phyloP scores from a whole-genome alignment of 2,797 vertebrate genomes.

The Gambusia yucatana region DNA sequence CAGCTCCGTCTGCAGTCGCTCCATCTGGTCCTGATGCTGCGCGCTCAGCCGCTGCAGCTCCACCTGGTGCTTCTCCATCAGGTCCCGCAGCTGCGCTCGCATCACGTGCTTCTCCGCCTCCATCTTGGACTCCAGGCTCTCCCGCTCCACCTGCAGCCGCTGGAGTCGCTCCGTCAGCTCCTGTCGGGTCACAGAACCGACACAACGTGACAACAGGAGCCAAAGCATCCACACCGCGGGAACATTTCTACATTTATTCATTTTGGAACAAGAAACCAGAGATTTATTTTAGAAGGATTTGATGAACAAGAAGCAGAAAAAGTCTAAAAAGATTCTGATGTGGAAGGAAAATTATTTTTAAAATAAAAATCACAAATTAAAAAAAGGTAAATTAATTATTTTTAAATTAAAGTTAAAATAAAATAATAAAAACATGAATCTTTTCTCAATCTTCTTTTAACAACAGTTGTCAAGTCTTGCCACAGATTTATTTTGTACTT shows the following conservation, averaged over 20 bases:
- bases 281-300: background rate
- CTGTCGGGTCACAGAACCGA: conserved; percentile 55
- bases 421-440: background rate
- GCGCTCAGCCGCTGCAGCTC: conserved; percentile 78
- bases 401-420: background rate
- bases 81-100: conserved; percentile 89
- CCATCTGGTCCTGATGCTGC: conserved; percentile 81
- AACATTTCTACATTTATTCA: background rate
- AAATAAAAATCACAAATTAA: background rate
- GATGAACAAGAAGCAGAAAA: background rate
- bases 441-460: background rate
- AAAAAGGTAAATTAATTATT: no score
- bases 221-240: background rate
- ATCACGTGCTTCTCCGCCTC: conserved; percentile 93
- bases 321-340: background rate
- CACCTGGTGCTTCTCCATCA: conserved; percentile 89
- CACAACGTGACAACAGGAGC: background rate
- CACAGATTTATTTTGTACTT: background rate
- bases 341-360: background rate
- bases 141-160: conserved; percentile 84
- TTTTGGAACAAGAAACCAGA: background rate
- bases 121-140: conserved; percentile 88
- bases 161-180: conserved; percentile 83
- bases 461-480: background rate
- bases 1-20: conserved; percentile 80